Evolutionary conservation across 2,113 vertebrate species (phyloP), one percentile per base, ranked within the genome.

Genomic region (Solenodon paradoxus): DNA sequence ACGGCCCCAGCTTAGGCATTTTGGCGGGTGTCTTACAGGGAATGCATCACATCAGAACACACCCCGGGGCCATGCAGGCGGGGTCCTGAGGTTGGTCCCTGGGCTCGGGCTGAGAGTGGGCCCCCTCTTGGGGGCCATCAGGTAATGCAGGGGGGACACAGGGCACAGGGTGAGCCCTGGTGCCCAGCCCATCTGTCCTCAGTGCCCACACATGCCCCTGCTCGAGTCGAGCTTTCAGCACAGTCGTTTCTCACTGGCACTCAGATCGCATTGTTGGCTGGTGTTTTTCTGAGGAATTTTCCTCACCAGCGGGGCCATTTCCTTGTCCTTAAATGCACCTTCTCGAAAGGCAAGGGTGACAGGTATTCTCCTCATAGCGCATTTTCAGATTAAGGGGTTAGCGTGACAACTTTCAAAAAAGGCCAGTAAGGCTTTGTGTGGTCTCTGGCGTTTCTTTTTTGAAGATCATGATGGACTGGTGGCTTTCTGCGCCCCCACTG

Each of bases 31-130:
- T 15, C 40, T 77, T 3, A 32, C 0, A 32, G 72, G 16, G 3
- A 26, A 22, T 0, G 2, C 12, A 20, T n/a, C 26, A 30, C 78
- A 15, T 55, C 12, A 78, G 49, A 53, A 55, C 2, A 0, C 19
- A 2, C 5, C 0, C 5, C 0, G 1, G 10, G n/a, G 13, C 53
- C n/a, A n/a, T n/a, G n/a, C n/a, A n/a, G n/a, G n/a, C n/a, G 47
- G 51, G 47, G 24, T 30, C 32, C 64, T 11, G 1, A 45, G 22
- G 5, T 13, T n/a, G 20, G 68, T 26, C 35, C 47, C 7, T 9
- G 30, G 63, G 35, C 64, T 69, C 1, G 19, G 15, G 51, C 40
- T 32, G 9, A 45, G 26, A 81, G 38, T 42, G 51, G 64, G 35
- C 77, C 51, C 17, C 22, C 10, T 22, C 3, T 2, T 49, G 77